These are phyloP conservation scores for Papilio polytes DNA, from an alignment of 1,140 invertebrate species.

Conservation along the genomic window DNA sequence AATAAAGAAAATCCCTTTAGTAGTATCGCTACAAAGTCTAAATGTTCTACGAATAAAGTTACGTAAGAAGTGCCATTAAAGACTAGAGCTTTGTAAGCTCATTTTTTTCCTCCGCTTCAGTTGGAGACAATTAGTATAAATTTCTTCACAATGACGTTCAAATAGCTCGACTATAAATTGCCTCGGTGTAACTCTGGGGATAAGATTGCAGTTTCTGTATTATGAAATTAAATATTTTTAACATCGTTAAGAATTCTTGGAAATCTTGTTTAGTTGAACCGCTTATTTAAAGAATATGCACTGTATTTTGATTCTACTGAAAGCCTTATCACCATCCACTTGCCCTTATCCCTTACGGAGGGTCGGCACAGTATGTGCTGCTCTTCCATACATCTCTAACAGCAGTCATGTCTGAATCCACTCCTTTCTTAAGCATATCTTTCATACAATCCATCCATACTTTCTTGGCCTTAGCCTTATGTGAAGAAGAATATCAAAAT, in stretches of 20 bases:
- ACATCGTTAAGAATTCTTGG: background rate
- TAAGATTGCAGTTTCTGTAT: background rate
- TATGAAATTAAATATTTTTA: background rate
- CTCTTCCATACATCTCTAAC: too few species aligned
- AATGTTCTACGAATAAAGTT: background rate
- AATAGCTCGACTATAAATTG: slow-evolving; percentile 11
- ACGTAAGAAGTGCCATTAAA: slow-evolving; percentile 3
- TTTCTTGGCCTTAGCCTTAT: too few species aligned
- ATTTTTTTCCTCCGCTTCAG: slow-evolving; percentile 15
- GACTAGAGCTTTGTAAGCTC: slow-evolving; percentile 7
- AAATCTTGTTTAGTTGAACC: background rate
- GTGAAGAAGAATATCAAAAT: background rate
- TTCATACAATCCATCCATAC: too few species aligned
- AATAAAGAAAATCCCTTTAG: too few species aligned
- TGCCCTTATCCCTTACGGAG: too few species aligned
- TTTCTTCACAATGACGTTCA: slow-evolving; percentile 7
- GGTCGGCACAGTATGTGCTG: too few species aligned
- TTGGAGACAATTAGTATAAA: slow-evolving; percentile 23
- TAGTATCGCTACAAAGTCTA: background rate
- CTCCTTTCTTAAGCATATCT: too few species aligned
- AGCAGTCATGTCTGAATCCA: too few species aligned
- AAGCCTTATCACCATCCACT: too few species aligned
- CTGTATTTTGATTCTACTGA: too few species aligned
- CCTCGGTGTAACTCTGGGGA: background rate
- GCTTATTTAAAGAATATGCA: background rate